Base-by-base conservation (phyloP, 92 coral and sea anemone genomes). In the Phymanthus crucifer region DNA sequence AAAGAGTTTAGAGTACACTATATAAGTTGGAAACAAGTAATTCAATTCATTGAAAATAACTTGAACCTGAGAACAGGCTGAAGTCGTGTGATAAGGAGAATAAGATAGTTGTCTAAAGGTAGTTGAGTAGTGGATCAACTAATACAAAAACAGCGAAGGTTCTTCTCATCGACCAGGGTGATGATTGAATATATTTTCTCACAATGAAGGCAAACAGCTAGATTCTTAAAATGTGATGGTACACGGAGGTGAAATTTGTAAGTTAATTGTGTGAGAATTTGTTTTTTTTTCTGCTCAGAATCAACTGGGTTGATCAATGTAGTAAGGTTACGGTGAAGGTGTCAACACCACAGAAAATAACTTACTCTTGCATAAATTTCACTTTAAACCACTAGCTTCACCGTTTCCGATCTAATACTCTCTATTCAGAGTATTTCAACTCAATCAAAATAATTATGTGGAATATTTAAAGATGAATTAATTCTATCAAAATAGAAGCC, bases 401-500 rank as follows among this genome's bases (percentile, higher is more conserved):
- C 68, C 77, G 84, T 87, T 89, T 87, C 87, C 89, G 87, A 87
- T 80, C 79, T 80, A 73, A 80, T 78, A 70, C 87, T 90, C 86
- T 70, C 52, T 66, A 85, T 86, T 76, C 19, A 84, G 86, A 78
- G 92, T 91, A 86, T 87, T 93, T 84, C 93, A 82, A 77, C 89
- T 88, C 85, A 93, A 87, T 89, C 77, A 71, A 76, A 87, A 88
- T 89, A 93, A 93, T 93, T 93, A 93, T 76, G 82, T 87, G 73
- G 89, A 85, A 93, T 93, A 93, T 93, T 93, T 93, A 93, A 40
- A 92, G 80, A 87, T 91, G 94, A 93, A 93, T 90, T 93, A 93
- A 90, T 90, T 85, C 83, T 83, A 80, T 83, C 91, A 93, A 92
- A 93, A 90, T 86, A 89, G 89, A 91, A 88, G 88, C 92, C 81